Conservation (phyloP, 2,888 invertebrate species). For the Ectemnius cavifrons region DNA sequence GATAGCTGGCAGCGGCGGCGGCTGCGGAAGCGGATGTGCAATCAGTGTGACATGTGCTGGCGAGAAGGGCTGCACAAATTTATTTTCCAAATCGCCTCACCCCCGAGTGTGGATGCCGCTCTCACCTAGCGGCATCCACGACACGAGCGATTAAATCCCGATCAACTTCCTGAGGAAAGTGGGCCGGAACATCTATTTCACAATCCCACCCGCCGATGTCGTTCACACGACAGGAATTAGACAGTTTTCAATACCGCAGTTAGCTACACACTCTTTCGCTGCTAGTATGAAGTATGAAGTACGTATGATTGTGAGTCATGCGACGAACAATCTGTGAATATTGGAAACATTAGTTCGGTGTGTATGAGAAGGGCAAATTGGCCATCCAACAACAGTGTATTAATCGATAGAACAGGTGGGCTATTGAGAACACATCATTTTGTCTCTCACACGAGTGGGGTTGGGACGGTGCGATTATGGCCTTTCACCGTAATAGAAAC, state of each 20-base stretch:
- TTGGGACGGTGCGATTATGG: too few relatives aligned
- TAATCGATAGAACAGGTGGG: constrained; percentile 42
- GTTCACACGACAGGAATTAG: constrained; percentile 16
- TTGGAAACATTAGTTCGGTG: neutral
- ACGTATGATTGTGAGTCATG: too few relatives aligned
- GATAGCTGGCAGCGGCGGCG: constrained; percentile 39
- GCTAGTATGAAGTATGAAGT: too few relatives aligned
- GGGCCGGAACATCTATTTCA: neutral
- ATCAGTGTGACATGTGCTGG: constrained; percentile 69
- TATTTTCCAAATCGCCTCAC: constrained; percentile 56
- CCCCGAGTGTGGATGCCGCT: constrained; percentile 10
- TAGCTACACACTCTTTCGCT: too few relatives aligned
- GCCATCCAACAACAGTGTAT: constrained; percentile 39
- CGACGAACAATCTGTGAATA: neutral
- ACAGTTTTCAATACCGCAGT: too few relatives aligned
- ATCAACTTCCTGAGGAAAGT: constrained; percentile 36
- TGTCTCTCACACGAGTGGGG: neutral
- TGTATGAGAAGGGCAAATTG: constrained; percentile 21
- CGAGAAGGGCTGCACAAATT: constrained; percentile 46
- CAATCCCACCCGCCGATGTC: too few relatives aligned
- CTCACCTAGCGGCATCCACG: constrained; percentile 36
- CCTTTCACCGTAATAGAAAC: neutral
- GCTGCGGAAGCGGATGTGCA: constrained; percentile 74
- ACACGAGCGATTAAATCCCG: constrained; percentile 50
- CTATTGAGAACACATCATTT: constrained; percentile 43